These are phyloP conservation scores for Plutomurus gul DNA, from an alignment of 1,140 invertebrate species.

Conservation along the genomic window DNA sequence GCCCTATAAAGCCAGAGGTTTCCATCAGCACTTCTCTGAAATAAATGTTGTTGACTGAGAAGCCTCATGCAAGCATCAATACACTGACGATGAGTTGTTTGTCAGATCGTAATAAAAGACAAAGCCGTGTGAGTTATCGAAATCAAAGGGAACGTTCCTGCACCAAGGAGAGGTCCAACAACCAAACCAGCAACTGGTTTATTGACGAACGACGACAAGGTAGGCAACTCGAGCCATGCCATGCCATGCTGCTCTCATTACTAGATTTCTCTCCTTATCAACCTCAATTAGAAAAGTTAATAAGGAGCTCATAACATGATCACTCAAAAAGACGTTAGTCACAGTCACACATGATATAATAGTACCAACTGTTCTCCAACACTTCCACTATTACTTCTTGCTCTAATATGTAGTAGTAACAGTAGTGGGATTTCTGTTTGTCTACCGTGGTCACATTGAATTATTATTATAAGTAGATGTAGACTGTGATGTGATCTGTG, in stretches of 20 bases:
- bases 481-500: too few relatives aligned
- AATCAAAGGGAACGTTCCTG: neutral
- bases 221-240: conserved; percentile 3
- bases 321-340: conserved; percentile 35
- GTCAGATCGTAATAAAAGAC: conserved; percentile 17
- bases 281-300: conserved; percentile 48
- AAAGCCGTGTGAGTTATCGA: conserved; percentile 9
- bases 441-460: neutral
- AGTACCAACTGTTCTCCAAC: neutral
- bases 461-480: neutral
- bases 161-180: neutral
- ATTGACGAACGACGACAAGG: conserved; percentile 36
- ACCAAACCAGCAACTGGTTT: neutral
- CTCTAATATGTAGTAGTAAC: neutral
- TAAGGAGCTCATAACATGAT: conserved; percentile 40
- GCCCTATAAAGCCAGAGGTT: conserved; percentile 11
- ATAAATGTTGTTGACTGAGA: conserved; percentile 22
- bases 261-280: conserved; percentile 40
- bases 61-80: conserved; percentile 13
- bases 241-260: conserved; percentile 41
- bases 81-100: conserved; percentile 11
- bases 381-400: neutral
- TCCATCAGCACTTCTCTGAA: conserved; percentile 20
- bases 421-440: neutral
- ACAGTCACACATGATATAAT: conserved; percentile 20